Percentiles rank a stretch among this genome's conserved stretches.
Conservation (phyloP, 2,113 vertebrate genomes). For the Onychostruthus taczanowskii region DNA sequence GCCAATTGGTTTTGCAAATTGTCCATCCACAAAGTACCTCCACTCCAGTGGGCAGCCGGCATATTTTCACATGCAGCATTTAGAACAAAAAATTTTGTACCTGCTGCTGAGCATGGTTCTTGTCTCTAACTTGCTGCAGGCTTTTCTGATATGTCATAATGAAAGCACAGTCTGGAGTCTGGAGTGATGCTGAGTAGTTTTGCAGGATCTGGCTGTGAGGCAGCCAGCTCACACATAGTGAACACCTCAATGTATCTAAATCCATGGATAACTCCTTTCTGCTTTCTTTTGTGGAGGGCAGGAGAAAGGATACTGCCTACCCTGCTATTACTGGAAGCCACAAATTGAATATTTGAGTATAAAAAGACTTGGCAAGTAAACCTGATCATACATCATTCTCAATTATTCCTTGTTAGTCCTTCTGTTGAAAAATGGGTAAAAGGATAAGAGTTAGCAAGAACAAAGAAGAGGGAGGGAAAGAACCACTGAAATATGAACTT, state of each 20-base stretch:
- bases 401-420: not conserved
- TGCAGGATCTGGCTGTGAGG: not conserved
- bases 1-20: fast-evolving
- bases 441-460: not conserved
- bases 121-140: not conserved
- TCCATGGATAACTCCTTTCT: not conserved
- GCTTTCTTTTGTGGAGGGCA: not conserved
- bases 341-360: not conserved
- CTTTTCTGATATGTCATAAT: not conserved
- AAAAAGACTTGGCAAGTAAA: not conserved
- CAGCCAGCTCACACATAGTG: not conserved
- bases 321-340: not conserved
- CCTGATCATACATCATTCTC: not conserved
- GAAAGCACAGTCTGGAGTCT: not conserved
- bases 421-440: not conserved
- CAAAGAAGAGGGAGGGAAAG: not conserved
- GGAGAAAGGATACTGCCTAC: not conserved
- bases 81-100: not conserved
- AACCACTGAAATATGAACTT: not conserved
- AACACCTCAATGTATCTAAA: not conserved
- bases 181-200: not conserved
- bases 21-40: not conserved
- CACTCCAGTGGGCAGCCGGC: fast-evolving
- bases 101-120: not conserved
- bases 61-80: not conserved